Evolutionary conservation across 2,113 vertebrate species (phyloP).

Genomic region (zebrafish (Danio rerio)): DNA sequence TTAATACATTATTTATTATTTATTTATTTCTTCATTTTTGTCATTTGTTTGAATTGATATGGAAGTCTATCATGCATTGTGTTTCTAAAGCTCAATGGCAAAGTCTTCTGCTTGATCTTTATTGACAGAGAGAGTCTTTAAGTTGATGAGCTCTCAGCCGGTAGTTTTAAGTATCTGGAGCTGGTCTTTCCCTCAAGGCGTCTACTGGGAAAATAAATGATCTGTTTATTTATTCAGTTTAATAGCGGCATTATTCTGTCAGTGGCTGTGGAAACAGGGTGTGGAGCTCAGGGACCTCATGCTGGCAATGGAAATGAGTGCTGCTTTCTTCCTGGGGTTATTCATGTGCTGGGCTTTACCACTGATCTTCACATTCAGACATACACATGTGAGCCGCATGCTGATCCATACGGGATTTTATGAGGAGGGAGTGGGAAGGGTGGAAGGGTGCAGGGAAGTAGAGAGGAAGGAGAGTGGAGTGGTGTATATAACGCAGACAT

Average conservation of each 20-base stretch:
- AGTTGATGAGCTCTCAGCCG: conserved; percentile 50
- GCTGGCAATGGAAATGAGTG: conserved; percentile 71
- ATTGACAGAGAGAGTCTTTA: conserved; percentile 30
- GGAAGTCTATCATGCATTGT: not conserved
- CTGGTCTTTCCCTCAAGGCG: conserved; percentile 51
- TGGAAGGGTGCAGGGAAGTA: not conserved
- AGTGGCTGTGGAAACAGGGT: conserved; percentile 44
- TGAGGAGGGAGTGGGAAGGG: not conserved
- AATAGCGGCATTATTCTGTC: conserved; percentile 65
- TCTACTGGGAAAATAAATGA: conserved; percentile 63
- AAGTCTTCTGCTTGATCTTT: conserved; percentile 43
- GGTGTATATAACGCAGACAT: not conserved
- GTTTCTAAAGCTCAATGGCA: not conserved
- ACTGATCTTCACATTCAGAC: conserved; percentile 14
- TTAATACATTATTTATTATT: not conserved
- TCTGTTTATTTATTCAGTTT: conserved; percentile 72
- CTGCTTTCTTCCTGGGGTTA: conserved; percentile 56
- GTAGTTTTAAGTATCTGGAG: conserved; percentile 61
- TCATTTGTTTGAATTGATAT: not conserved
- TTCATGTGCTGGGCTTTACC: conserved; percentile 41
- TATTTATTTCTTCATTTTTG: not conserved
- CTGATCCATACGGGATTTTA: conserved; percentile 3
- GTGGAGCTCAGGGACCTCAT: conserved; percentile 53
- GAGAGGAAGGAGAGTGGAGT: not conserved
- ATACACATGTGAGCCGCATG: conserved; percentile 1